These are phyloP conservation scores for Paraplagusia blochii DNA, from an alignment of 2,113 vertebrate species.

Conservation along the genomic window DNA sequence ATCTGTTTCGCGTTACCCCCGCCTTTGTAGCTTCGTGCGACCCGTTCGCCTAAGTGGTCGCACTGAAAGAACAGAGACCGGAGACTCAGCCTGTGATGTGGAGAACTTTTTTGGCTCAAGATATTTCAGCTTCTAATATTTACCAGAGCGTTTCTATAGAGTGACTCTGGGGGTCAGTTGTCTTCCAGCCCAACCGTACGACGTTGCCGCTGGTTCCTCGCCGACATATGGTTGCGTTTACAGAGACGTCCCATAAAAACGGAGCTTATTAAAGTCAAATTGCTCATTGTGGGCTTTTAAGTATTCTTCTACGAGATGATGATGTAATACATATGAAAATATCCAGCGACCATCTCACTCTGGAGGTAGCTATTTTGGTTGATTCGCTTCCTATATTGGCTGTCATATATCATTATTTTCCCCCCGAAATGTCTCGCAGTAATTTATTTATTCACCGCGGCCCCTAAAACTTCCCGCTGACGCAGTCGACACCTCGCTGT, in stretches of 20 bases:
- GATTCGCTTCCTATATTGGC: conserved; percentile 54
- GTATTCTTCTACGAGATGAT: conserved; percentile 53
- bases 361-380: conserved; percentile 45
- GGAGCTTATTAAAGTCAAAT: conserved; percentile 63
- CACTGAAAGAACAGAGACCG: conserved; percentile 21
- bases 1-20: conserved; percentile 49
- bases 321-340: conserved; percentile 56
- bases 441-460: conserved; percentile 45
- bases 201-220: conserved; percentile 52
- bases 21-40: conserved; percentile 27
- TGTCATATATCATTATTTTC: conserved; percentile 51
- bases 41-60: conserved; percentile 22
- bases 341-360: conserved; percentile 44
- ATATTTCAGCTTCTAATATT: conserved; percentile 39
- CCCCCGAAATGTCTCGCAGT: conserved; percentile 22
- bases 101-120: conserved; percentile 32
- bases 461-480: conserved; percentile 35
- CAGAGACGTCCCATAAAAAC: conserved; percentile 61
- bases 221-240: conserved; percentile 72
- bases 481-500: conserved; percentile 13
- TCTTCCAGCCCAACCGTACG: conserved; percentile 47
- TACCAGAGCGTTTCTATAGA: conserved; percentile 49
- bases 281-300: conserved; percentile 60
- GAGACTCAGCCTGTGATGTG: conserved; percentile 36
- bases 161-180: conserved; percentile 61